Conservation (phyloP, 2,113 vertebrate species). For the Dasyurus viverrinus region DNA sequence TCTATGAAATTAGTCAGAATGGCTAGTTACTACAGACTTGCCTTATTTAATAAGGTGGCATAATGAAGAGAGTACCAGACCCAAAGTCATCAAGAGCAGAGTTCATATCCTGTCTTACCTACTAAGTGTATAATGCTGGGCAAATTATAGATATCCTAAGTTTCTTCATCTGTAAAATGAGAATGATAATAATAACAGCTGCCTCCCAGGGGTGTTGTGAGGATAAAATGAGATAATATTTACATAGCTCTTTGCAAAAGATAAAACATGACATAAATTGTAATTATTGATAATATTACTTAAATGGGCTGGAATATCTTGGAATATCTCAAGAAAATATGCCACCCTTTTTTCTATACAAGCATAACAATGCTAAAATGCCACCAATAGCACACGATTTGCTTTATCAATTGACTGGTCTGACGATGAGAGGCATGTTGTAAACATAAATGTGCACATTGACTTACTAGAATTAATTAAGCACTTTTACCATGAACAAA, state of each 20-base stretch:
- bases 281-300: background rate
- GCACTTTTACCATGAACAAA: background rate
- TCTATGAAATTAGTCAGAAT: background rate
- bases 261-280: background rate
- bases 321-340: constrained; percentile 18
- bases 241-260: background rate
- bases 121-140: background rate
- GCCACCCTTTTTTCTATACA: constrained; percentile 29
- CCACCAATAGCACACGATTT: background rate
- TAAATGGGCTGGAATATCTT: background rate
- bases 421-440: background rate
- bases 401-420: background rate
- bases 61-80: background rate
- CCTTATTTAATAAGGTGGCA: background rate
- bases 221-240: background rate
- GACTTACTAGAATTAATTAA: background rate
- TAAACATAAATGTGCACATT: background rate
- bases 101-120: background rate
- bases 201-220: background rate
- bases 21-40: background rate
- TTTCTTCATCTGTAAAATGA: background rate
- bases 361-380: background rate
- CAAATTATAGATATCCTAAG: background rate
- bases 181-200: background rate
- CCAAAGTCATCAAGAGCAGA: background rate